phyloP scores from a whole-genome alignment of 2,888 invertebrate genomes.

The Lepeophtheirus nordmannii region DNA sequence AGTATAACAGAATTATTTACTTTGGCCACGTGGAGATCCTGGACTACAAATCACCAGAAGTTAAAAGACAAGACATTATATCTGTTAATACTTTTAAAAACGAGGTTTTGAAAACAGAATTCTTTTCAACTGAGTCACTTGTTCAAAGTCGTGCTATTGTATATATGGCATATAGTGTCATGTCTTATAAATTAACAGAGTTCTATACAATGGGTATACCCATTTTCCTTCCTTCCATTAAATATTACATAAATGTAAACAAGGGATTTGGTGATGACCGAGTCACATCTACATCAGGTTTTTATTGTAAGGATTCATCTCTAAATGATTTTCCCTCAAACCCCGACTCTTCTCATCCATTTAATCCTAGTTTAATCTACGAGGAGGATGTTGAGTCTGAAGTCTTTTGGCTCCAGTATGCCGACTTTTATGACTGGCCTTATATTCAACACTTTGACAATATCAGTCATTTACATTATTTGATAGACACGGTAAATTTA shows the following conservation, averaged over 20 bases:
- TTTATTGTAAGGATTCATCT: background rate
- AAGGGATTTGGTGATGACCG: conserved; percentile 12
- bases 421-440: conserved; percentile 12
- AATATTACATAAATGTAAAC: background rate
- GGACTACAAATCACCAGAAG: too few relatives aligned
- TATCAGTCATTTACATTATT: background rate
- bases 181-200: conserved; percentile 11
- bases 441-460: background rate
- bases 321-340: background rate
- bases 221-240: background rate
- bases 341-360: background rate
- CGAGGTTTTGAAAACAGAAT: too few relatives aligned
- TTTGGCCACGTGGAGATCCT: too few relatives aligned
- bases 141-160: conserved; percentile 2
- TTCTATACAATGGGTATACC: conserved; percentile 13
- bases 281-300: background rate
- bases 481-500: background rate
- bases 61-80: too few relatives aligned
- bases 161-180: conserved; percentile 6
- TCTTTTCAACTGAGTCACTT: too few relatives aligned
- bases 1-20: too few relatives aligned
- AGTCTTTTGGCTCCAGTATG: conserved; percentile 18
- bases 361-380: conserved; percentile 1
- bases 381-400: conserved; percentile 7
- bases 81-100: too few relatives aligned